phyloP scores from a whole-genome alignment of 1,140 invertebrate species.

The Drosophila watanabei region DNA sequence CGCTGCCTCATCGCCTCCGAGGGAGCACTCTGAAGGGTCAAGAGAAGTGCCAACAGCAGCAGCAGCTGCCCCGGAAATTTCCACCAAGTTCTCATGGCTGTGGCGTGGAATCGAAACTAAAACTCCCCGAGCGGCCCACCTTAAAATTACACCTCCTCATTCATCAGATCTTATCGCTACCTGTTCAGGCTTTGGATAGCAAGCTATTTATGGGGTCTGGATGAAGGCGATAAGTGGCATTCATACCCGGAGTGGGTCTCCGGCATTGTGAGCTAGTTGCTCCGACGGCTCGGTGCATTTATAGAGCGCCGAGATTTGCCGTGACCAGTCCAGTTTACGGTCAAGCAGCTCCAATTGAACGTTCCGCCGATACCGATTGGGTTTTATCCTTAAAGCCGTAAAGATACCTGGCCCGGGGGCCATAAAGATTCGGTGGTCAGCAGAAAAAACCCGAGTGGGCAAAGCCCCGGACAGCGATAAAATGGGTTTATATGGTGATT shows the following conservation, averaged over 20 bases:
- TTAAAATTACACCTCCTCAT: slow-evolving; percentile 57
- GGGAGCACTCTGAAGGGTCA: neutral
- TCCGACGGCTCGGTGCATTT: slow-evolving; percentile 23
- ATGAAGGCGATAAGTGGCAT: slow-evolving; percentile 50
- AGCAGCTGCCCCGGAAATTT: slow-evolving; percentile 24
- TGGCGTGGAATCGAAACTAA: slow-evolving; percentile 59
- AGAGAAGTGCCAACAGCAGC: neutral
- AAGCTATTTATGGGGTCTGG: slow-evolving; percentile 32
- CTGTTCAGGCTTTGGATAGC: slow-evolving; percentile 33
- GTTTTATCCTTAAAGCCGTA: slow-evolving; percentile 51
- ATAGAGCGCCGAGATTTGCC: slow-evolving; percentile 62
- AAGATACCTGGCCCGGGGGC: slow-evolving; percentile 19
- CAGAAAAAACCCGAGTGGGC: slow-evolving; percentile 34
- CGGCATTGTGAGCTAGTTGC: slow-evolving; percentile 32
- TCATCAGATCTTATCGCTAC: slow-evolving; percentile 45
- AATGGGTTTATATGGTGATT: slow-evolving; percentile 41
- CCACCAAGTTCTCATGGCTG: slow-evolving; percentile 56
- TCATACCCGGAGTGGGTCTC: slow-evolving; percentile 13
- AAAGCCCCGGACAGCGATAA: slow-evolving; percentile 48
- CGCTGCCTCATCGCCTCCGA: slow-evolving; percentile 41
- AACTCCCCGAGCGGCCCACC: slow-evolving; percentile 13
- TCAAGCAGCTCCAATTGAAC: slow-evolving; percentile 28
- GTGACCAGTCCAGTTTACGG: slow-evolving; percentile 20
- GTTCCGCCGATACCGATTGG: slow-evolving; percentile 28
- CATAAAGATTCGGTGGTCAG: slow-evolving; percentile 57